These are phyloP conservation scores for Lineus longissimus DNA, from an alignment of 1,140 invertebrate species.

Conservation along the genomic window DNA sequence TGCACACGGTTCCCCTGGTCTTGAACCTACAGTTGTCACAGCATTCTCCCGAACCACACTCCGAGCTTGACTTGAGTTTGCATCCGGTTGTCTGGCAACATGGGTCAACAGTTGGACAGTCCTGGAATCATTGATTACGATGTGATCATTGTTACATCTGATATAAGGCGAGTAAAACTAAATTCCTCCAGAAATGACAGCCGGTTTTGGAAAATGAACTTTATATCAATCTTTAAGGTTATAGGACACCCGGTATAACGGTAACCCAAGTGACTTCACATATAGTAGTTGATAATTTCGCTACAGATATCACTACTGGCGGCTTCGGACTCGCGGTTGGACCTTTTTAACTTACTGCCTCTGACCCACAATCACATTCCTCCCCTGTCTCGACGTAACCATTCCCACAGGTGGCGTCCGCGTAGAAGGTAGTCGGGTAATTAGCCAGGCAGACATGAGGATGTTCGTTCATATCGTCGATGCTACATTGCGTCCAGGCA, in stretches of 20 bases:
- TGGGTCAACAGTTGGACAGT: slow-evolving; percentile 7
- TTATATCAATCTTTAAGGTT: too few relatives aligned
- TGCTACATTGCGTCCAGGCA: slow-evolving; percentile 2
- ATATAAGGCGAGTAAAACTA: neutral
- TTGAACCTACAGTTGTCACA: slow-evolving; percentile 1
- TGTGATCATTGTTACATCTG: neutral
- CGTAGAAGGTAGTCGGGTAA: neutral
- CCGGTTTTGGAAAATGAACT: too few relatives aligned
- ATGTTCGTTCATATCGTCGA: slow-evolving; percentile 1
- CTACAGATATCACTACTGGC: too few relatives aligned
- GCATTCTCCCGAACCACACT: neutral
- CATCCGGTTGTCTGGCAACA: slow-evolving; percentile 4
- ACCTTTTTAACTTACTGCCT: neutral
- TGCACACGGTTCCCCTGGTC: neutral
- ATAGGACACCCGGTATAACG: too few relatives aligned
- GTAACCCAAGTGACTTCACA: too few relatives aligned
- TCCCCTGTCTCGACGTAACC: neutral
- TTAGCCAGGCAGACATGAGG: neutral
- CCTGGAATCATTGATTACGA: neutral
- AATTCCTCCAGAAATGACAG: too few relatives aligned
- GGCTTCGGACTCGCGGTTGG: too few relatives aligned
- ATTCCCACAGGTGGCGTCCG: neutral
- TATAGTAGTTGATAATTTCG: too few relatives aligned
- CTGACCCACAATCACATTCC: slow-evolving; percentile 7
- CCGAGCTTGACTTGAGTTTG: neutral